phyloP scores from a whole-genome alignment of 2,797 vertebrate species.

The Tragopan temminckii region DNA sequence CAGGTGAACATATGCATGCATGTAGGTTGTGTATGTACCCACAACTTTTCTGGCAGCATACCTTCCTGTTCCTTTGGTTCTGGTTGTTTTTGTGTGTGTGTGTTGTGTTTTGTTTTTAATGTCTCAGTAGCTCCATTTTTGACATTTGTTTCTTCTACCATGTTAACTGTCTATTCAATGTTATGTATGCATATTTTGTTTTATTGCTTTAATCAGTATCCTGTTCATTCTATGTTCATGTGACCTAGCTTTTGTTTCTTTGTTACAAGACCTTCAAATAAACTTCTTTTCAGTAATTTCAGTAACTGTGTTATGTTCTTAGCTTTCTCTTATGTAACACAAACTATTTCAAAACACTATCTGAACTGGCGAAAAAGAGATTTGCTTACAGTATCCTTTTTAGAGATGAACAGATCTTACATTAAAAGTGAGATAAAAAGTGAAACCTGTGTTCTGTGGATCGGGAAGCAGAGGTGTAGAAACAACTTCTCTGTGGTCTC shows the following conservation, averaged over 20 bases:
- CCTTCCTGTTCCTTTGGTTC: background rate
- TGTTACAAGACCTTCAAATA: constrained; percentile 3
- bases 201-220: constrained; percentile 14
- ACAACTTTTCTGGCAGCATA: background rate
- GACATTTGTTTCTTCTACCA: background rate
- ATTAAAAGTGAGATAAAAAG: background rate
- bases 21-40: rapidly evolving
- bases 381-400: background rate
- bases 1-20: rapidly evolving
- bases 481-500: background rate
- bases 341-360: background rate
- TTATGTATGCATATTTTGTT: background rate
- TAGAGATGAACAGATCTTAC: background rate
- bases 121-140: background rate
- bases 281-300: background rate
- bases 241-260: background rate
- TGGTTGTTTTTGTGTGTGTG: background rate
- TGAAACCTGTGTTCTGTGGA: background rate
- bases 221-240: background rate
- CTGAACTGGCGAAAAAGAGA: background rate
- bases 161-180: background rate
- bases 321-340: background rate
- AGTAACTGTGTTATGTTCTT: background rate
- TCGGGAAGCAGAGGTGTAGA: background rate
- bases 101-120: no score